Base-by-base conservation (phyloP, 2,888 invertebrate species). In the Nymphalis urticae region DNA sequence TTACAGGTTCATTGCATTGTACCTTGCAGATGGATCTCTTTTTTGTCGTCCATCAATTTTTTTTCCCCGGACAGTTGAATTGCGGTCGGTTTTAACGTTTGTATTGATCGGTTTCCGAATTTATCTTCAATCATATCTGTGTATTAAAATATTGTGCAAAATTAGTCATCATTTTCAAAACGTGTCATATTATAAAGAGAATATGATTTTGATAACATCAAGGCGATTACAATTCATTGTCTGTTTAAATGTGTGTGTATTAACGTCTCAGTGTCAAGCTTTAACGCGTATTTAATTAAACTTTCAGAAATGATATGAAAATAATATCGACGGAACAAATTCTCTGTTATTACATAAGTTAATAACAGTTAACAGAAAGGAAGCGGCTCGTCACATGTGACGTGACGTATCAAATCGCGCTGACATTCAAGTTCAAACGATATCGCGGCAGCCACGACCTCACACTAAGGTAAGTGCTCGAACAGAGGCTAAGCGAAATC, bases 41-140 rank as follows among this genome's bases (percentile, higher is more conserved):
- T 86, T 87, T 86, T 85, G 84, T 85, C 84, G 81, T 86, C 85
- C 89, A 91, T 92, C 90, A 91, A 91, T 90, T 88, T 85, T 72
- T 86, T 73, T 42, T 72, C 85, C 88, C 87, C 82, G 85, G 89
- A 90, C 90, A 86, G 84, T 82, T 90, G 86, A 90, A 89, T 90
- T 87, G 88, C 85, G 80, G 85, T 80, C 75, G 73, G 76, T 77
- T 88, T 87, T 86, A 87, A 86, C 84, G 81, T 83, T 82, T 84
- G 82, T 84, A 84, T 87, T 87, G 85, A 83, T 81, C 80, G 80
- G 80, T 79, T 81, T 81, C 82, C 85, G 79, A 82, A 84, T 84
- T 86, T 86, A 89, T 86, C 85, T 85, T 73, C 76, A 82, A 82
- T 84, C 54, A 76, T 76, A 85, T 84, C 83, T 70, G 72, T 77